Base-by-base conservation (phyloP, 2,797 vertebrate genomes). In the Danio albolineatus region DNA sequence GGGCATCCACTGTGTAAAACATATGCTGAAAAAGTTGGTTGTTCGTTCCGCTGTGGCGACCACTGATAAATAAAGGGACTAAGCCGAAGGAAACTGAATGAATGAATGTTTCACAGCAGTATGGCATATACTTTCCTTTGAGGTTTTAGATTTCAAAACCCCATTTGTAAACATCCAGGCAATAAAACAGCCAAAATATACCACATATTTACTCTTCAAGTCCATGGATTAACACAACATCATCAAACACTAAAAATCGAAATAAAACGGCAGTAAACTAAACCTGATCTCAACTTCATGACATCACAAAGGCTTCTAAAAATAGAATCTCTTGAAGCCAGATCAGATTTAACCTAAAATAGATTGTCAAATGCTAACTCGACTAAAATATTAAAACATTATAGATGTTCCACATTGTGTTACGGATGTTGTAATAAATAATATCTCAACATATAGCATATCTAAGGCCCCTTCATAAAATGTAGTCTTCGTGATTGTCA, bases 221-320 rank as follows among this genome's bases (percentile, higher is more conserved):
- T 19, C 4, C 39, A 36, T 76, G n/a, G 41, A 46, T 46, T 66
- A 46, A 56, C 61, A 66, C 6, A 14, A 28, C 28, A 28, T 28
- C 28, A 28, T 28, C 28, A 28, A 28, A 28, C 3, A 28, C 28
- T 28, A 28, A 28, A 28, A 28, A 28, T 51, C 28, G 39, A 74
- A 41, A 41, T 51, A 16, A 41, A 75, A 66, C 41, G 39, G 51
- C 69, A 72, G 51, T 10, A 57, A n/a, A 64, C 12, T 43, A 65
- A 76, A 72, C 60, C 36, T 14, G 67, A 72, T 39, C 17, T 57
- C 49, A 56, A 60, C 48, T 21, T 46, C 1, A 43, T 56, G 39
- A 62, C 12, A 54, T 57, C 6, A 80, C 28, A 17, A 38, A 62
- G 19, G 17, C 7, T 72, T 46, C n/a, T 73, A 73, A 80, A 73